These are phyloP conservation scores for Napeogenes inachia DNA, from an alignment of 2,888 invertebrate species.

Conservation along the genomic window DNA sequence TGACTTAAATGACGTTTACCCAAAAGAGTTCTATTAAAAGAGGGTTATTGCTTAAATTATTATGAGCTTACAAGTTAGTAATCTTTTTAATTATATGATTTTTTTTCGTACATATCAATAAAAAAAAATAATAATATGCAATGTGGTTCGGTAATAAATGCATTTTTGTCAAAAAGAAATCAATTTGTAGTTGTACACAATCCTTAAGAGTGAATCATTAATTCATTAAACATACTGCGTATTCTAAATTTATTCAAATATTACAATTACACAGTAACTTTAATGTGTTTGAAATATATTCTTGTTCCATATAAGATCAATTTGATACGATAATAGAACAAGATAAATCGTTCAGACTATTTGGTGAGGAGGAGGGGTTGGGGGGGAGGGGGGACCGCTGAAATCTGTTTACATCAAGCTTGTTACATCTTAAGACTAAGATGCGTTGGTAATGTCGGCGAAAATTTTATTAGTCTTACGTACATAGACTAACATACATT, in stretches of 20 bases:
- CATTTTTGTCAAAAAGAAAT: too few relatives aligned
- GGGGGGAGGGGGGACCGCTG: conserved; percentile 41
- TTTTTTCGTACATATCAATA: not conserved
- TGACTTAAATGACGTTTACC: conserved; percentile 22
- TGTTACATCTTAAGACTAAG: conserved; percentile 51
- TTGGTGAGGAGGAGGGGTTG: conserved; percentile 47
- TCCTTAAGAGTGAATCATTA: too few relatives aligned
- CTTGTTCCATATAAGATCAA: conserved; percentile 31
- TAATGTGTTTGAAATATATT: conserved; percentile 25
- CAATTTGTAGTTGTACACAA: too few relatives aligned
- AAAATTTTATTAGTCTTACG: not conserved
- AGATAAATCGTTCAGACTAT: conserved; percentile 67
- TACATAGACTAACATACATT: too few relatives aligned
- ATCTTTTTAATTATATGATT: not conserved
- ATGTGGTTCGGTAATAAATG: too few relatives aligned
- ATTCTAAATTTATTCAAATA: too few relatives aligned
- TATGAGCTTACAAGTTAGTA: not conserved
- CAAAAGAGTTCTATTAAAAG: conserved; percentile 12
- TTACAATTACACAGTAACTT: too few relatives aligned
- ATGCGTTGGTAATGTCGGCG: conserved; percentile 22
- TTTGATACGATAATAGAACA: conserved; percentile 68
- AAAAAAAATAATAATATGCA: not conserved
- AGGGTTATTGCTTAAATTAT: not conserved
- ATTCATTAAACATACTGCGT: too few relatives aligned
- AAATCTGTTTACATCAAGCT: conserved; percentile 60